phyloP scores from a whole-genome alignment of 2,888 invertebrate species.

The Drosophila koepferae region DNA sequence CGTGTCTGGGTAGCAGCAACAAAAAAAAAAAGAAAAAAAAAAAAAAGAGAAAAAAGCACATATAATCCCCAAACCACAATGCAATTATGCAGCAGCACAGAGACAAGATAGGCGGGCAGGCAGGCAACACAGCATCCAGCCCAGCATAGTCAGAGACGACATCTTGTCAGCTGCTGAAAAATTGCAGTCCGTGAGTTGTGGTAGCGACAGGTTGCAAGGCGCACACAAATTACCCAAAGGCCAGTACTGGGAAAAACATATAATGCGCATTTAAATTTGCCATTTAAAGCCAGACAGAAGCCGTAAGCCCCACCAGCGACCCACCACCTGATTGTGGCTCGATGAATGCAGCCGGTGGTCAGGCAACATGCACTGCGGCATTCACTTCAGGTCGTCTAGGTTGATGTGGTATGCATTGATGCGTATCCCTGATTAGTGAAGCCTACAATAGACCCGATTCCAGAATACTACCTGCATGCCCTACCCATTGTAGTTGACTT shows the following conservation, averaged over 20 bases:
- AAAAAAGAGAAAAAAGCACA: constrained; percentile 18
- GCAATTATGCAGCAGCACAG: constrained; percentile 71
- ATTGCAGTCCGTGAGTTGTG: constrained; percentile 50
- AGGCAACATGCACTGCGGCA: constrained; percentile 29
- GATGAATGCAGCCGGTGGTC: constrained; percentile 17
- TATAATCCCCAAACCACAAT: constrained; percentile 74
- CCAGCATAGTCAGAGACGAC: constrained; percentile 51
- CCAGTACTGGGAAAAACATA: background rate
- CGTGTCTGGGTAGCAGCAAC: constrained; percentile 6
- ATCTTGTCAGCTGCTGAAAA: constrained; percentile 77
- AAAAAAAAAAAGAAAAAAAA: constrained; percentile 9
- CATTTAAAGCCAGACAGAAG: constrained; percentile 10
- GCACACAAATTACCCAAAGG: constrained; percentile 71
- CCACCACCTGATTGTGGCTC: constrained; percentile 12
- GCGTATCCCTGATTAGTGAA: constrained; percentile 43
- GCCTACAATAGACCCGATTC: constrained; percentile 10
- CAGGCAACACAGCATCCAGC: background rate
- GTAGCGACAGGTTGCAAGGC: constrained; percentile 44
- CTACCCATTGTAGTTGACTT: constrained; percentile 19
- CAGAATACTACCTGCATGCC: constrained; percentile 33
- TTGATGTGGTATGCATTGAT: constrained; percentile 33
- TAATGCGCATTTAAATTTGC: constrained; percentile 44
- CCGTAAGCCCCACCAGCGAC: background rate
- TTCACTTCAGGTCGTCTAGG: background rate
- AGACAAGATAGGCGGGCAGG: constrained; percentile 16